These are phyloP conservation scores for Elymnias hypermnestra DNA, from an alignment of 1,140 invertebrate genomes.

Conservation along the genomic window DNA sequence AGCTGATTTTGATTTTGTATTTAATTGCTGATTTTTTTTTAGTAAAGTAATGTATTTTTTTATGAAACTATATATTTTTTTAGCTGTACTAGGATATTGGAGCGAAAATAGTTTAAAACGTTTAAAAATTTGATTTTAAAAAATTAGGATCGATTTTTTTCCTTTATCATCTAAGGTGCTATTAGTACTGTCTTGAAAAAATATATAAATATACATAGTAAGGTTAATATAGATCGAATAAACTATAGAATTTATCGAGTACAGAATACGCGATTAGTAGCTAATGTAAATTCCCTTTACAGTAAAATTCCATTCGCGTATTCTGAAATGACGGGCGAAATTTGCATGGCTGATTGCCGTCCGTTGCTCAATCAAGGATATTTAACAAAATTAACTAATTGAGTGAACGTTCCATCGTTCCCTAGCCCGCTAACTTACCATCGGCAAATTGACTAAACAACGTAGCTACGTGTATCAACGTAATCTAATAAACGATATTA, in stretches of 20 bases:
- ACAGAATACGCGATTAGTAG: neutral
- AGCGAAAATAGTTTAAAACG: too few species aligned
- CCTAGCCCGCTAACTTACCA: slow-evolving; percentile 41
- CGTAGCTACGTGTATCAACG: slow-evolving; percentile 51
- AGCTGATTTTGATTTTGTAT: too few species aligned
- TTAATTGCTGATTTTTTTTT: too few species aligned
- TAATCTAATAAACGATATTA: slow-evolving; percentile 63
- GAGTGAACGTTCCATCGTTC: slow-evolving; percentile 58
- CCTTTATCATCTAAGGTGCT: too few species aligned
- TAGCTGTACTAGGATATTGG: too few species aligned
- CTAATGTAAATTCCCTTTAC: slow-evolving; percentile 23
- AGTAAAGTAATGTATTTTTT: too few species aligned
- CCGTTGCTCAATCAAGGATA: slow-evolving; percentile 72
- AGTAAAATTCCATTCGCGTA: slow-evolving; percentile 49
- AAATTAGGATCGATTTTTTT: too few species aligned
- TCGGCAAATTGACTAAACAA: slow-evolving; percentile 58
- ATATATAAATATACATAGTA: too few species aligned
- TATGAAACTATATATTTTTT: too few species aligned
- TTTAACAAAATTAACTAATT: slow-evolving; percentile 75
- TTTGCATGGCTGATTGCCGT: slow-evolving; percentile 72
- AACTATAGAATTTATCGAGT: neutral
- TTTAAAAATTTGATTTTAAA: too few species aligned
- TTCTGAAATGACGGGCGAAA: slow-evolving; percentile 54
- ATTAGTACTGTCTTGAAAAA: too few species aligned
- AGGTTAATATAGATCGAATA: neutral